Evolutionary conservation across 2,797 vertebrate species (phyloP).

Genomic region (Pantherophis vulpinus): DNA sequence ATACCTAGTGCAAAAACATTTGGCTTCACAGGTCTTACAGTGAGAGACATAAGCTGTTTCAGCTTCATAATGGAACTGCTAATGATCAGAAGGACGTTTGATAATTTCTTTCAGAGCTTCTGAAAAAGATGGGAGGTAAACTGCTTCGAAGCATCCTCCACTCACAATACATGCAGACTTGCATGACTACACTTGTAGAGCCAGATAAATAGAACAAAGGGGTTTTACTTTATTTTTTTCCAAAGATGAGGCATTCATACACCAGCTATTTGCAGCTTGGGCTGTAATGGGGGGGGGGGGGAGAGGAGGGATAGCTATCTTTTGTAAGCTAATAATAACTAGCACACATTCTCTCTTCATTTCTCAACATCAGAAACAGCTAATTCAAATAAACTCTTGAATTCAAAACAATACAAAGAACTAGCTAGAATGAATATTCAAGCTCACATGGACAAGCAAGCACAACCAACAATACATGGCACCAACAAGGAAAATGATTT

Average conservation of each 20-base stretch:
- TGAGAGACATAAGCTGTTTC: not conserved
- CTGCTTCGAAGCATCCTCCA: not conserved
- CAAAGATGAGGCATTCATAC: not conserved
- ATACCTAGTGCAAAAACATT: not conserved
- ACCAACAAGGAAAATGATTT: not conserved
- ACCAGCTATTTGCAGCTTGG: not conserved
- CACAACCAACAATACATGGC: not conserved
- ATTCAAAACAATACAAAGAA: not conserved
- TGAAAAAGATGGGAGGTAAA: not conserved
- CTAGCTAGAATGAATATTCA: not conserved
- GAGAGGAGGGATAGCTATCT: not conserved
- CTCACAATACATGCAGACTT: not conserved
- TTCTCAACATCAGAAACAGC: not conserved
- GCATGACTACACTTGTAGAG: not conserved
- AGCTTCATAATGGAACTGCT: not conserved
- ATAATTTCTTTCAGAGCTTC: not conserved
- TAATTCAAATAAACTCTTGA: not conserved
- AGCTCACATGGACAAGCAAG: not conserved
- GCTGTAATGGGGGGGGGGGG: not conserved
- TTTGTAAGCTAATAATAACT: not conserved
- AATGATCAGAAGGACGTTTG: not conserved
- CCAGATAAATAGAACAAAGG: not conserved
- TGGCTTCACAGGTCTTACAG: not conserved
- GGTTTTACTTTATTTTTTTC: not conserved
- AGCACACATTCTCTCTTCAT: not conserved